A percentile compares a stretch with the other conserved stretches of the same genome.
Evolutionary conservation across 1,140 invertebrate species (phyloP).

Genomic region (Geopemphigus sp.): DNA sequence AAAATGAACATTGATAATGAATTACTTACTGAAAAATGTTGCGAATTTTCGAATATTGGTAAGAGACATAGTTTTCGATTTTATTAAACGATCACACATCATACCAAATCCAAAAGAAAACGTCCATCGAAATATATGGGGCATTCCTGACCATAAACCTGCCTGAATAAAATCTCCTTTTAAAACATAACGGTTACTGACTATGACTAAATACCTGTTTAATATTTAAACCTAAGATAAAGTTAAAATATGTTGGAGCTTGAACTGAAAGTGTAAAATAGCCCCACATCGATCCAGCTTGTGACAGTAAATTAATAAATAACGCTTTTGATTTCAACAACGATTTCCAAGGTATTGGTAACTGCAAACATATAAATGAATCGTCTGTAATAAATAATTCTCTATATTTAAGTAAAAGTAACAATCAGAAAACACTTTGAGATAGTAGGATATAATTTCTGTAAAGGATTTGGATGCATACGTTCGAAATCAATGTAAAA

Average conservation of each 20-base stretch:
- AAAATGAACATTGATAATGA: no score
- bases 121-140: constrained; percentile 64
- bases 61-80: constrained; percentile 11
- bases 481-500: no score
- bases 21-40: constrained; percentile 36
- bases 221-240: constrained; percentile 65
- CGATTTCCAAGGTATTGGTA: constrained; percentile 67
- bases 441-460: no score
- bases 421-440: no score
- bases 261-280: constrained; percentile 81
- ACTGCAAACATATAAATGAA: constrained; percentile 53
- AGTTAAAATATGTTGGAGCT: constrained; percentile 80
- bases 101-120: constrained; percentile 58
- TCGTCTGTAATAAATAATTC: background rate
- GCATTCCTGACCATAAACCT: constrained; percentile 65
- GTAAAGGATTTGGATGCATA: no score
- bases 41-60: constrained; percentile 41
- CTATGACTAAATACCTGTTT: constrained; percentile 45
- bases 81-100: constrained; percentile 27
- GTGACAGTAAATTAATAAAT: constrained; percentile 73
- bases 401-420: no score
- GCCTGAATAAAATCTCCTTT: constrained; percentile 58
- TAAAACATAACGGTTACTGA: background rate
- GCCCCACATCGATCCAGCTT: constrained; percentile 81
- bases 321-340: constrained; percentile 73